A percentile compares a stretch with the other conserved stretches of the same genome.
These are phyloP conservation scores for Ameiurus melas DNA, from an alignment of 2,113 vertebrate species.

Conservation along the genomic window DNA sequence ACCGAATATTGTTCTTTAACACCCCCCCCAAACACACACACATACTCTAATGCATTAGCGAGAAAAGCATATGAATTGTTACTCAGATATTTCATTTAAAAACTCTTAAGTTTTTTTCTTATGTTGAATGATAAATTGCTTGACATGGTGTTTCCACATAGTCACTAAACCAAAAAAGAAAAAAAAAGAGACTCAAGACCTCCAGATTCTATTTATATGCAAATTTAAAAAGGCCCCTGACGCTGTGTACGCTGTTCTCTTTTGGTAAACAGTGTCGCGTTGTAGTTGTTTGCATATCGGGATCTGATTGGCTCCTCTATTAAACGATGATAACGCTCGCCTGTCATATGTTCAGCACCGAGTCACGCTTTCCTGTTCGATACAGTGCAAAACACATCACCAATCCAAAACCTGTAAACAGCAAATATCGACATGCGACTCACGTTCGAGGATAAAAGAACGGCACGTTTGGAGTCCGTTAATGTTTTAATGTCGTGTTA, in stretches of 20 bases:
- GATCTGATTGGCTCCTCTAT: background rate
- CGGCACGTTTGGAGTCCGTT: background rate
- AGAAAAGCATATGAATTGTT: background rate
- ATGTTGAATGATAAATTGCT: background rate
- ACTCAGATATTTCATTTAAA: background rate
- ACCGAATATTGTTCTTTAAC: no score
- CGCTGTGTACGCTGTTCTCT: background rate
- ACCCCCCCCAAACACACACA: no score
- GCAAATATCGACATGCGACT: no score
- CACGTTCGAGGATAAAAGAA: background rate
- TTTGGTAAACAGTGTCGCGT: background rate
- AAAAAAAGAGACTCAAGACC: background rate
- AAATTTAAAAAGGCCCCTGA: constrained; percentile 9
- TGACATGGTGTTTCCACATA: background rate
- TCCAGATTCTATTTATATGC: constrained; percentile 26
- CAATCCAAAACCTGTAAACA: no score
- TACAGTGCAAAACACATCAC: background rate
- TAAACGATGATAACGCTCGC: background rate
- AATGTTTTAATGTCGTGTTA: background rate
- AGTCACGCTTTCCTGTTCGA: background rate
- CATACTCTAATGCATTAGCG: background rate
- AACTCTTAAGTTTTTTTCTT: background rate
- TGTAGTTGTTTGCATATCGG: constrained; percentile 2
- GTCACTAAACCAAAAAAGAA: background rate
- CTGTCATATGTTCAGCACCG: background rate